Evolutionary conservation across 1,140 invertebrate species (phyloP).

Genomic region (Pseudomyrmex gracilis): DNA sequence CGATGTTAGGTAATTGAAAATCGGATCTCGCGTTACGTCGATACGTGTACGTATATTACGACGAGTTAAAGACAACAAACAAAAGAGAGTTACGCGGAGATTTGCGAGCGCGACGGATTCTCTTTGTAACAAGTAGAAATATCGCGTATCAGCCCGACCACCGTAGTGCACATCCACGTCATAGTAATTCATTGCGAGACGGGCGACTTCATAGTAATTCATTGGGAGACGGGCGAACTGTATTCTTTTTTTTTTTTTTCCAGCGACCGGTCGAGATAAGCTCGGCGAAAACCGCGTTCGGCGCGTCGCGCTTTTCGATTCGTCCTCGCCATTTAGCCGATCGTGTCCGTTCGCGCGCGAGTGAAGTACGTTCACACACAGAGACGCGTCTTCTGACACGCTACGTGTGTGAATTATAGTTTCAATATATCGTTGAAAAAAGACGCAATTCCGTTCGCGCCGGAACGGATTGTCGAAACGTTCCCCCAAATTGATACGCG

Average conservation of each 20-base stretch:
- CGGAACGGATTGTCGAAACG: not conserved
- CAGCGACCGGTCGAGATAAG: slow-evolving; percentile 22
- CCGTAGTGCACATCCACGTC: too few species aligned
- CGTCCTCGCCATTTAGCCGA: slow-evolving; percentile 24
- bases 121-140: slow-evolving; percentile 36
- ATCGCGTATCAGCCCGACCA: slow-evolving; percentile 32
- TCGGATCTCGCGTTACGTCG: not conserved
- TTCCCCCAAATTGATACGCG: too few species aligned
- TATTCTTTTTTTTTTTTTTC: not conserved
- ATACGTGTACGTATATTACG: not conserved
- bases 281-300: slow-evolving; percentile 21
- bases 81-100: not conserved
- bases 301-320: slow-evolving; percentile 35
- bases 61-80: not conserved
- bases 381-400: not conserved
- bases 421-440: slow-evolving; percentile 32
- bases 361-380: not conserved
- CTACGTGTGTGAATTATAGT: slow-evolving; percentile 6
- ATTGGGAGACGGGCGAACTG: not conserved
- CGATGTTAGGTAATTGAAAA: not conserved
- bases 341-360: not conserved
- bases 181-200: slow-evolving; percentile 31
- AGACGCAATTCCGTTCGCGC: not conserved
- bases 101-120: not conserved
- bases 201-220: slow-evolving; percentile 20